phyloP scores from a whole-genome alignment of 2,888 invertebrate genomes.

The Diaprepes abbreviatus region DNA sequence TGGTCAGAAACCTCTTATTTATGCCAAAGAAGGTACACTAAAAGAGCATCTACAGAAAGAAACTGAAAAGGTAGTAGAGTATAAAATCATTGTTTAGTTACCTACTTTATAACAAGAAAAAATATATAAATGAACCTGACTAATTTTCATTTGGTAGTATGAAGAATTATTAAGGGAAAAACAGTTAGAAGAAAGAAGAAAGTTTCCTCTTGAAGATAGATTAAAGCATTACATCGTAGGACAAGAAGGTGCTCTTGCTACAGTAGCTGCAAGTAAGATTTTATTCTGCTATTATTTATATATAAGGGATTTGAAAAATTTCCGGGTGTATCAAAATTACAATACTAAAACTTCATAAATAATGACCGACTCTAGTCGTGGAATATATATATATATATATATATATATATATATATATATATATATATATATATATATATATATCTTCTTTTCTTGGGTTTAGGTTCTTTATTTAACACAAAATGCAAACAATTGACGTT shows the following conservation, averaged over 20 bases:
- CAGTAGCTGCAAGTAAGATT: constrained; percentile 78
- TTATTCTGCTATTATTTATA: background rate
- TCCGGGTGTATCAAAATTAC: too few species aligned
- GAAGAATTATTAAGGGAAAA: constrained; percentile 72
- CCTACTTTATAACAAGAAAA: too few species aligned
- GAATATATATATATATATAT: too few species aligned
- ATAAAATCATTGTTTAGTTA: constrained; percentile 16
- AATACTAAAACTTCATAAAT: too few species aligned
- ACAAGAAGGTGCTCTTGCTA: constrained; percentile 85
- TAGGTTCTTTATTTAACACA: too few species aligned
- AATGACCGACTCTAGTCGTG: too few species aligned
- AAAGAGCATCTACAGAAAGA: constrained; percentile 74
- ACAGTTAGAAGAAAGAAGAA: constrained; percentile 83
- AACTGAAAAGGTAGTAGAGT: constrained; percentile 65
- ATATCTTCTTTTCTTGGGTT: background rate
- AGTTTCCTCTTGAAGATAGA: constrained; percentile 87
- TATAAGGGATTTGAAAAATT: too few species aligned
- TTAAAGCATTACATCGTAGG: constrained; percentile 88
- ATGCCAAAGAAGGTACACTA: constrained; percentile 76
- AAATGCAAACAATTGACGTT: too few species aligned
- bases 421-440: too few species aligned
- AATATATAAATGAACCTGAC: too few species aligned
- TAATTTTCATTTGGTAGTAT: constrained; percentile 60
- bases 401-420: too few species aligned
- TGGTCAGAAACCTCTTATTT: constrained; percentile 82